Evolutionary conservation across 2,113 vertebrate genomes (phyloP), one percentile per base, ranked within the genome.

Genomic region (Gnathonemus echidnorhynchus): DNA sequence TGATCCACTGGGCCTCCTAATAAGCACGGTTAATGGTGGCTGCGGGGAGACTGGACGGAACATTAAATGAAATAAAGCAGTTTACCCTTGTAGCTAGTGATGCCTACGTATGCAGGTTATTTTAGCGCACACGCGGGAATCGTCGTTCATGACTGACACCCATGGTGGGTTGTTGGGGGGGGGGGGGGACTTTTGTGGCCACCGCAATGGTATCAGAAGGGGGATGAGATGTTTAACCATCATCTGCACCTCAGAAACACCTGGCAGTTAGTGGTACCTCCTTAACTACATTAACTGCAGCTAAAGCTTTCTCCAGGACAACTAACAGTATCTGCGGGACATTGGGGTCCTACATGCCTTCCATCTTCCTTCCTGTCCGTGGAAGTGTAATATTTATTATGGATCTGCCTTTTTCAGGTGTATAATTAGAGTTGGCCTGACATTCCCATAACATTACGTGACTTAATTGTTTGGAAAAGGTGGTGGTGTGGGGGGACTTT

Each of bases 101-200:
- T 88, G 56, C 56, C 87, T 66, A 88, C 56, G 87, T 88, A 24
- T 66, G 56, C 56, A 45, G 87, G 87, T 35, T 88, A 88, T 88
- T 58, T 56, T 88, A 27, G 86, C 58, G 52, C 86, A 88, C 85
- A 87, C 85, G 48, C 85, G 46, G 48, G 85, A 50, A 27, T 50
- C 49, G 13, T 35, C 46, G 86, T 58, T 56, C 17, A 39, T 39
- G 86, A 56, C 86, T 88, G 86, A 88, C 50, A 58, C 13, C 5
- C 48, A 13, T 31, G n/a, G 31, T 56, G 1, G 52, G 52, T 88
- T 87, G 13, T 52, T 52, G 50, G 6, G 3, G 58, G 58, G 58
- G 49, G 86, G n/a, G 49, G 87, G n/a, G 24, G n/a, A 15, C 0
- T 8, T 3, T 27, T 53, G 86, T 53, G 49, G 49, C 15, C 27